Conservation (phyloP, 2,888 invertebrate species). For the Phengaris arion region DNA sequence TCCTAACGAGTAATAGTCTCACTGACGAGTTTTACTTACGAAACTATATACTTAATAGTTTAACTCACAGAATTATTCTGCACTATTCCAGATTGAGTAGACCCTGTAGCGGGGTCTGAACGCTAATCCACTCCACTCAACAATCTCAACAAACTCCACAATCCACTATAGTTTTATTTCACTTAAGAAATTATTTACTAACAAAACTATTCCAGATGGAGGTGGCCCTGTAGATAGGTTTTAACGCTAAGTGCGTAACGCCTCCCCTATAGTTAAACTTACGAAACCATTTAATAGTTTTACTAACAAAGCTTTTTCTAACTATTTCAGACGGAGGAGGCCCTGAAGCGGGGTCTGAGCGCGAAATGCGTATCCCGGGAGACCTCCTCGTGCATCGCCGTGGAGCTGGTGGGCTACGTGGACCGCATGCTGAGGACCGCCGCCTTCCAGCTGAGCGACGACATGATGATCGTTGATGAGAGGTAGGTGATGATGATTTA, state of each 20-base stretch:
- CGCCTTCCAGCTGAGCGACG: constrained; percentile 86
- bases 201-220: too few relatives aligned
- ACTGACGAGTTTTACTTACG: background rate
- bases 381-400: constrained; percentile 89
- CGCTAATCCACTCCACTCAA: too few relatives aligned
- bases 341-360: constrained; percentile 86
- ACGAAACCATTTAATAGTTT: background rate
- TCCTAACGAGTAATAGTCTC: too few relatives aligned
- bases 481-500: constrained; percentile 58
- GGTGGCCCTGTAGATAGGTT: too few relatives aligned
- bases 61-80: too few relatives aligned
- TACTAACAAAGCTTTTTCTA: background rate
- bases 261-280: background rate
- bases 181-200: too few relatives aligned
- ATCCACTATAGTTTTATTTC: too few relatives aligned
- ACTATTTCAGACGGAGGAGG: constrained; percentile 80
- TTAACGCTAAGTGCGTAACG: too few relatives aligned
- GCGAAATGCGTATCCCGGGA: constrained; percentile 88
- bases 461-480: constrained; percentile 87
- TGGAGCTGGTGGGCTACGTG: constrained; percentile 90
- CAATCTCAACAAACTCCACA: too few relatives aligned
- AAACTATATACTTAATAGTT: background rate
- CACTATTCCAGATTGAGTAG: background rate
- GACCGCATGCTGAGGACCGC: constrained; percentile 89
- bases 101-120: background rate